phyloP scores from a whole-genome alignment of 2,113 vertebrate genomes.

The Pavo muticus region DNA sequence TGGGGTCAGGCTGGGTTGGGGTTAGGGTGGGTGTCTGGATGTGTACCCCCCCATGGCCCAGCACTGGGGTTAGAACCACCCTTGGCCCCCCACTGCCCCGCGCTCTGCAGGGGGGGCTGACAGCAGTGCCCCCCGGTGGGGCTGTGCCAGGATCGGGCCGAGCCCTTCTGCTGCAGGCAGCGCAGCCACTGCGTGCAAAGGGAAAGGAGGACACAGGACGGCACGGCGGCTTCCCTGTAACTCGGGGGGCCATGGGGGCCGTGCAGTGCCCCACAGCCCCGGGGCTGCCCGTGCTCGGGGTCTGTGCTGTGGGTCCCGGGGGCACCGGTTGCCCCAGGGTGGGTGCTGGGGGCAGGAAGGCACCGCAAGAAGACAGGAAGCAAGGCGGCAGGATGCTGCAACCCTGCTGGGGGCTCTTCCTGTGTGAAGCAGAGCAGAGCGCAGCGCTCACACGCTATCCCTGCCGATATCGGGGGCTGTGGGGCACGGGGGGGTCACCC shows the following conservation, averaged over 20 bases:
- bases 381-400: neutral
- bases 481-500: neutral
- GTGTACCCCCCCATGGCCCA: neutral
- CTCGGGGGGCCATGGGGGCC: neutral
- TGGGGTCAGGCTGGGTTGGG: too few relatives aligned
- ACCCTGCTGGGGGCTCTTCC: neutral
- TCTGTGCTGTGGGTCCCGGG: neutral
- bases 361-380: accelerated
- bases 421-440: neutral
- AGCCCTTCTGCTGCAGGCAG: neutral
- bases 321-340: neutral
- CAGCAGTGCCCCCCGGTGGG: neutral
- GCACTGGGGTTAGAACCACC: too few relatives aligned
- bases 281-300: accelerated
- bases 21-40: too few relatives aligned
- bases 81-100: neutral
- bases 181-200: neutral
- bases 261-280: neutral
- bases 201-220: accelerated
- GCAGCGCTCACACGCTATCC: neutral
- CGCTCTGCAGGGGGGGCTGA: neutral
- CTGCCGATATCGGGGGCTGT: neutral
- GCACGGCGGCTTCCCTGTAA: accelerated
- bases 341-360: neutral
- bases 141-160: neutral